A percentile compares a stretch with the other conserved stretches of the same genome.
Conservation (phyloP, 2,113 vertebrate species). For the Etia nguti region DNA sequence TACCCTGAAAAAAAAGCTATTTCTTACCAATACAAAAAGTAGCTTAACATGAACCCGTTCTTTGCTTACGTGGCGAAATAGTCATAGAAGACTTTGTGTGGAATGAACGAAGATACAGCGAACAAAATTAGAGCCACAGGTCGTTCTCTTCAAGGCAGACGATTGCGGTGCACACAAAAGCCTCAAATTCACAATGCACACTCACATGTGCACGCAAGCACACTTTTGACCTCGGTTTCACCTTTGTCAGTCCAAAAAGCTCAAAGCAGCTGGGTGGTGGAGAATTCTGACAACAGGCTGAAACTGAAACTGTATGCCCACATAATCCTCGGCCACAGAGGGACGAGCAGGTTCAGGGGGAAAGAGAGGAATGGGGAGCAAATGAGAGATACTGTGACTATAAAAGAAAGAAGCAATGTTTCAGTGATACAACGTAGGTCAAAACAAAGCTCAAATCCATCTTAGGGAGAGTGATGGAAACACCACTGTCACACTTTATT, state of each 20-base stretch:
- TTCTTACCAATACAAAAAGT: neutral
- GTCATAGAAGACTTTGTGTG: neutral
- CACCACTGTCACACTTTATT: slow-evolving; percentile 66
- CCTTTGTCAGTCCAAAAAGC: slow-evolving; percentile 22
- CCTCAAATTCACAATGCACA: neutral
- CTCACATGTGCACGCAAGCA: neutral
- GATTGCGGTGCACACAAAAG: neutral
- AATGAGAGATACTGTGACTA: neutral
- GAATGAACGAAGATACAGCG: neutral
- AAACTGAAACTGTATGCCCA: slow-evolving; percentile 53
- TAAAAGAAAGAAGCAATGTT: neutral
- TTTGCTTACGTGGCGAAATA: neutral
- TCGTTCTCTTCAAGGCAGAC: neutral
- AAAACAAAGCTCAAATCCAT: neutral
- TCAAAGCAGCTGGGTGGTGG: slow-evolving; percentile 55
- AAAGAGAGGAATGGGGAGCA: neutral
- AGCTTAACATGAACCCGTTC: neutral
- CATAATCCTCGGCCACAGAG: slow-evolving; percentile 35
- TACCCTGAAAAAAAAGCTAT: neutral
- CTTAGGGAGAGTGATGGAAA: neutral
- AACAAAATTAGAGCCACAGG: neutral
- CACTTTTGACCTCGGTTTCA: slow-evolving; percentile 42
- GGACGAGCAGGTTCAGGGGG: neutral
- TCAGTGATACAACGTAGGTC: neutral
- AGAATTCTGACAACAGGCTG: slow-evolving; percentile 44